Conservation (phyloP, 2,797 vertebrate genomes). For the Enteromius fasciolatus region DNA sequence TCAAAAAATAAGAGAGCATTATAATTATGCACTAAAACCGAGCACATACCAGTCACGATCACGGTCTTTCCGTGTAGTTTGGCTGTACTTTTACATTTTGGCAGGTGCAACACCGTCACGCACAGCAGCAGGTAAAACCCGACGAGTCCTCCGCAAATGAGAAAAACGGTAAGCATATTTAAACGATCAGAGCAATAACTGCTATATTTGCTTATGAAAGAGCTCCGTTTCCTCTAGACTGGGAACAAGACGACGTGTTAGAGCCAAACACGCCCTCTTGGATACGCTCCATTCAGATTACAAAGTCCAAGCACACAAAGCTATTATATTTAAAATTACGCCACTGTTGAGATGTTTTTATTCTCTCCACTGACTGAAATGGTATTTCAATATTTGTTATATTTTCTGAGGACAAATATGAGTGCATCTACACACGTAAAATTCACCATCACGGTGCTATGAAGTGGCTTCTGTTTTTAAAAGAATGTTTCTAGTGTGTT, state of each 20-base stretch:
- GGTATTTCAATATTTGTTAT: neutral
- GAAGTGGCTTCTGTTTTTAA: neutral
- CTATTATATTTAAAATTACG: neutral
- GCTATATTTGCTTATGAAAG: neutral
- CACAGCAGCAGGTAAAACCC: conserved; percentile 35
- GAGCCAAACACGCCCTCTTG: conserved; percentile 3
- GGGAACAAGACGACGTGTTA: neutral
- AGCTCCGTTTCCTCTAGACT: neutral
- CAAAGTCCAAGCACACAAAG: neutral
- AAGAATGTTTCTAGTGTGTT: neutral
- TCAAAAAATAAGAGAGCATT: too few relatives aligned
- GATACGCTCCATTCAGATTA: neutral
- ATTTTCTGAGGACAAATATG: neutral
- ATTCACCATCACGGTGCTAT: too few relatives aligned
- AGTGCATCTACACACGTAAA: neutral
- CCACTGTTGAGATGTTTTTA: neutral
- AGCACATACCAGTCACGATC: conserved; percentile 55
- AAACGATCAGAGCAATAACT: neutral
- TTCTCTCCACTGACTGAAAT: neutral
- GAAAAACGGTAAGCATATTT: conserved; percentile 33
- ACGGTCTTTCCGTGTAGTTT: conserved; percentile 57
- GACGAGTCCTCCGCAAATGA: conserved; percentile 32
- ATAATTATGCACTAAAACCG: neutral
- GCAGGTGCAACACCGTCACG: conserved; percentile 39
- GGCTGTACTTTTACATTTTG: conserved; percentile 47